phyloP scores from a whole-genome alignment of 2,113 vertebrate genomes.

The Nycticorax nycticorax region DNA sequence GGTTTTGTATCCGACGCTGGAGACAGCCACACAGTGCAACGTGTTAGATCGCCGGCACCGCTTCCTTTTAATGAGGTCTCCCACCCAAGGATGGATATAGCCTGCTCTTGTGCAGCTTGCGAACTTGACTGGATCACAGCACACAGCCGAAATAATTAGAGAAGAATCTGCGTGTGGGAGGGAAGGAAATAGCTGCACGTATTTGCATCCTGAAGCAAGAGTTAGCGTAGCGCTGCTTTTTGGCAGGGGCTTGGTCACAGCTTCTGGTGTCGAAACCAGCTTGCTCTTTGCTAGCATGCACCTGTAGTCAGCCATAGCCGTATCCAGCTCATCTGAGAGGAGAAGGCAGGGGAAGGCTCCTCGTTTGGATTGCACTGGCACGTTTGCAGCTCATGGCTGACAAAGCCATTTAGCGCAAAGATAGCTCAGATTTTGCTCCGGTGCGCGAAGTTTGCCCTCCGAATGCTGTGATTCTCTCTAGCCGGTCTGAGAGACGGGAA shows the following conservation, averaged over 20 bases:
- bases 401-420: not conserved
- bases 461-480: constrained; percentile 51
- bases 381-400: not conserved
- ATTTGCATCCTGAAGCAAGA: not conserved
- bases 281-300: not conserved
- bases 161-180: not conserved
- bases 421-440: constrained; percentile 16
- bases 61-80: not conserved
- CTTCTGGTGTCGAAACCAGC: not conserved
- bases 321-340: not conserved
- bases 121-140: not conserved
- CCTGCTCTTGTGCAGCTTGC: not conserved
- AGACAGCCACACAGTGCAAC: not conserved
- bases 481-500: constrained; percentile 32
- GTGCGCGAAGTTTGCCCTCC: not conserved
- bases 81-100: not conserved
- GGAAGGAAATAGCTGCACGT: not conserved
- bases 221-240: not conserved
- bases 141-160: not conserved
- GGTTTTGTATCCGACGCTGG: not conserved
- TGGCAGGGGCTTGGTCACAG: not conserved
- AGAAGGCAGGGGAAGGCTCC: not conserved
- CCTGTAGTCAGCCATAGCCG: not conserved
- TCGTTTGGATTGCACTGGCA: not conserved
- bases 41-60: rapidly evolving